Evolutionary conservation across 2,888 invertebrate species (phyloP).

Genomic region (Girardia tigrina): DNA sequence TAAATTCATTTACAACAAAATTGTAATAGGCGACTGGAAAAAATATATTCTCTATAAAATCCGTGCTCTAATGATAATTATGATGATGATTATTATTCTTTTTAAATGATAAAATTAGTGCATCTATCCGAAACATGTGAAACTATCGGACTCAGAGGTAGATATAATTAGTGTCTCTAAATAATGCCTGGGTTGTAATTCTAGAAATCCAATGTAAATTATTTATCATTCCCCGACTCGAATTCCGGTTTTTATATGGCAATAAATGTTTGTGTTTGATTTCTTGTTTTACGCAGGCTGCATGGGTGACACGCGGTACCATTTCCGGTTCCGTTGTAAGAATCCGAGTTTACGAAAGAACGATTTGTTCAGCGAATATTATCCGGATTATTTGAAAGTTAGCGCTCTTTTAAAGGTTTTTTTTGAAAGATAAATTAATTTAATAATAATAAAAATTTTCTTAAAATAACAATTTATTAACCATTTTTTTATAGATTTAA

Average conservation of each 20-base stretch:
- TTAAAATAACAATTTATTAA: not conserved
- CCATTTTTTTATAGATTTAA: not conserved
- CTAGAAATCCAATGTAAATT: constrained; percentile 63
- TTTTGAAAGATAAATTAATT: not conserved
- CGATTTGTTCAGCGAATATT: not conserved
- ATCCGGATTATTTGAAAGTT: not conserved
- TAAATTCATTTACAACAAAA: no score
- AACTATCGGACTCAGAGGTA: not conserved
- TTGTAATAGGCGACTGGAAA: no score
- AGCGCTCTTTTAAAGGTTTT: no score
- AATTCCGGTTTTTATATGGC: constrained; percentile 58
- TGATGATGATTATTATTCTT: no score
- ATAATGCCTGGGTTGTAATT: constrained; percentile 37
- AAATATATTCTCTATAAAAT: no score
- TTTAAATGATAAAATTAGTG: not conserved
- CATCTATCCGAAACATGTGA: constrained; percentile 5
- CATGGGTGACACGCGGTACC: constrained; percentile 94
- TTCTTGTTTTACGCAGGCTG: constrained; percentile 62
- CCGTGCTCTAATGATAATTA: no score
- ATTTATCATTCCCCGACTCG: constrained; percentile 94
- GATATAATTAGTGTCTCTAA: not conserved
- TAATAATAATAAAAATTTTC: not conserved
- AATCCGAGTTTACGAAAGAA: not conserved
- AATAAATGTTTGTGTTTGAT: not conserved
- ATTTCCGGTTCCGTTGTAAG: constrained; percentile 65